These are phyloP conservation scores for Xylota segnis DNA, from an alignment of 2,888 invertebrate species.

Conservation along the genomic window DNA sequence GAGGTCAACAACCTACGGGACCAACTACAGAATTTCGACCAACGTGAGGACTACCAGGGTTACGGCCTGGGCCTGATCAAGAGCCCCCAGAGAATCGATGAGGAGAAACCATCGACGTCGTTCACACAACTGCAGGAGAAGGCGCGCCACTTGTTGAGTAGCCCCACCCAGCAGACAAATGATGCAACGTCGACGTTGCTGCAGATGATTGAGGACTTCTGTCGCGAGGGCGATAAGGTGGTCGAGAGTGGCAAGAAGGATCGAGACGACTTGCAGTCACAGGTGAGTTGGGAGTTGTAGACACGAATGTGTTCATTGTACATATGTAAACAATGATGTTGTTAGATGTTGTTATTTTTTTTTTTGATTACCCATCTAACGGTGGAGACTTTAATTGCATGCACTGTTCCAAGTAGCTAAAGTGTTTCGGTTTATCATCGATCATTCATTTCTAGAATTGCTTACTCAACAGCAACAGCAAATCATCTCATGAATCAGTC, in stretches of 20 bases:
- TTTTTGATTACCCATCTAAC: neutral
- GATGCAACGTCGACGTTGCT: slow-evolving; percentile 84
- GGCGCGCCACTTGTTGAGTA: slow-evolving; percentile 82
- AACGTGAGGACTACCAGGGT: slow-evolving; percentile 86
- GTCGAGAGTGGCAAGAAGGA: slow-evolving; percentile 88
- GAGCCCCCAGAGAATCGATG: slow-evolving; percentile 79
- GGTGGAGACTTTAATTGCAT: slow-evolving; percentile 32
- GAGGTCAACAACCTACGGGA: slow-evolving; percentile 84
- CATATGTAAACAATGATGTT: slow-evolving; percentile 23
- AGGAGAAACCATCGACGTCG: slow-evolving; percentile 80
- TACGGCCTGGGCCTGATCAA: slow-evolving; percentile 83
- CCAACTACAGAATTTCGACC: slow-evolving; percentile 84
- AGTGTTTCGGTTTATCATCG: slow-evolving; percentile 16
- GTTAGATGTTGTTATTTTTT: slow-evolving; percentile 46
- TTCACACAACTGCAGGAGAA: slow-evolving; percentile 83
- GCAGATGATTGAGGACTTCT: slow-evolving; percentile 88
- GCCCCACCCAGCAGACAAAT: slow-evolving; percentile 78
- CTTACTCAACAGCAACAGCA: neutral
- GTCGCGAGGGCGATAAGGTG: slow-evolving; percentile 86
- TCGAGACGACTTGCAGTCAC: slow-evolving; percentile 89
- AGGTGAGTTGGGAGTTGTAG: slow-evolving; percentile 86
- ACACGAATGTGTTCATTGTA: slow-evolving; percentile 14
- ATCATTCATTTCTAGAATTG: slow-evolving; percentile 11
- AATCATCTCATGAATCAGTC: neutral
- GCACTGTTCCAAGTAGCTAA: slow-evolving; percentile 27